phyloP scores from a whole-genome alignment of 2,888 invertebrate species.

The Lochmaea capreae region DNA sequence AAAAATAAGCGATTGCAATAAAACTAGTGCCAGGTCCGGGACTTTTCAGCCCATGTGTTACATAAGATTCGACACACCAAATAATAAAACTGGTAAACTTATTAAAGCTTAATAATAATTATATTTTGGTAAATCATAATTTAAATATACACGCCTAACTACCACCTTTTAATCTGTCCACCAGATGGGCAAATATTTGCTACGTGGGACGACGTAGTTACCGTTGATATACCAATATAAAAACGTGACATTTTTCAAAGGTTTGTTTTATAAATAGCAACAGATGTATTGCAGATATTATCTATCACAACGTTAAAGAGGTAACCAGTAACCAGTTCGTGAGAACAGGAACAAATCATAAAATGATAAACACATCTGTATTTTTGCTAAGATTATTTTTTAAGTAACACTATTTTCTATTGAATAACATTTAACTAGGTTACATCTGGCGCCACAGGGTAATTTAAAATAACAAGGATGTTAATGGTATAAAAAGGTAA shows the following conservation, averaged over 20 bases:
- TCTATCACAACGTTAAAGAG: slow-evolving; percentile 49
- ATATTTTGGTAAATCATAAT: too few species aligned
- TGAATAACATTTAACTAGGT: slow-evolving; percentile 35
- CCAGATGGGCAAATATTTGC: slow-evolving; percentile 35
- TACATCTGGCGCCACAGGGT: slow-evolving; percentile 24
- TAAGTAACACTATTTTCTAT: slow-evolving; percentile 34
- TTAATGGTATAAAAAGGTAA: slow-evolving; percentile 17
- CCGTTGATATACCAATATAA: slow-evolving; percentile 39
- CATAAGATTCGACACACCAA: too few species aligned
- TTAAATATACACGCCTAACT: too few species aligned
- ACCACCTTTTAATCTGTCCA: slow-evolving; percentile 33
- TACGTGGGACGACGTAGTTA: slow-evolving; percentile 36
- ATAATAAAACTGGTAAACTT: too few species aligned
- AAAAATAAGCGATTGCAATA: too few species aligned
- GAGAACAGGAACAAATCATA: slow-evolving; percentile 55
- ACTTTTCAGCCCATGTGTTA: too few species aligned
- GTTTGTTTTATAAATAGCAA: slow-evolving; percentile 53
- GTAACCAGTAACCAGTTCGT: slow-evolving; percentile 56
- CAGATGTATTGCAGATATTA: slow-evolving; percentile 55
- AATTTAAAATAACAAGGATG: slow-evolving; percentile 13
- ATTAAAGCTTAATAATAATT: too few species aligned
- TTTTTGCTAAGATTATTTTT: slow-evolving; percentile 47
- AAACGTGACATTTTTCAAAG: slow-evolving; percentile 54
- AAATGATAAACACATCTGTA: slow-evolving; percentile 53
- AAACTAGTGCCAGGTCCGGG: too few species aligned